These are phyloP conservation scores for Agrypnia vestita DNA, from an alignment of 1,140 invertebrate species.

Conservation along the genomic window DNA sequence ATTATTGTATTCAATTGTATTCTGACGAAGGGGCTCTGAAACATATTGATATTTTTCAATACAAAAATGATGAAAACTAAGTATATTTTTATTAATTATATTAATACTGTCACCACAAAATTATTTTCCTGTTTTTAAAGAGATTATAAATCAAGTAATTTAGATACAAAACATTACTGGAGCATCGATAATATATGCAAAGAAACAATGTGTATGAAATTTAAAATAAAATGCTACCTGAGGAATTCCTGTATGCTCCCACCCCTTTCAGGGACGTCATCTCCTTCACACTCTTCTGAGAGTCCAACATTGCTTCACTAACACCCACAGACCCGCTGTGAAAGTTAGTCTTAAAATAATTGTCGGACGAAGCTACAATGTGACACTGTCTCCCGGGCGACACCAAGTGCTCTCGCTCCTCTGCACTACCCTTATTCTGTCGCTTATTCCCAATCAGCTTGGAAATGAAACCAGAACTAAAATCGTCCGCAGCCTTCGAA, in stretches of 20 bases:
- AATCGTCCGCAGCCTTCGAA: constrained; percentile 40
- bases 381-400: constrained; percentile 63
- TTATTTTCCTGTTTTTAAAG: too few species aligned
- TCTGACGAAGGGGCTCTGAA: too few species aligned
- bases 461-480: constrained; percentile 66
- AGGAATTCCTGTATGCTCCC: constrained; percentile 46
- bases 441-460: constrained; percentile 69
- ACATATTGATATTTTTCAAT: too few species aligned
- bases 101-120: too few species aligned
- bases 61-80: too few species aligned
- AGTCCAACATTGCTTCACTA: constrained; percentile 13
- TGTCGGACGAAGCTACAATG: constrained; percentile 69
- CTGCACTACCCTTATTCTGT: constrained; percentile 66
- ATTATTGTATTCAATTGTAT: too few species aligned
- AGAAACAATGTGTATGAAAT: neutral
- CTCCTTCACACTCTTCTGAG: constrained; percentile 39
- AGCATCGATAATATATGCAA: too few species aligned
- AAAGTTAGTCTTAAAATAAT: constrained; percentile 70
- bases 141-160: too few species aligned
- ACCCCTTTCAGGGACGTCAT: constrained; percentile 3
- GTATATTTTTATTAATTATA: too few species aligned
- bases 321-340: constrained; percentile 19
- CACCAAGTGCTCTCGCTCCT: constrained; percentile 69
- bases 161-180: too few species aligned
- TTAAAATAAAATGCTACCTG: constrained; percentile 40